These are phyloP conservation scores for Leuciscus idus DNA, from an alignment of 2,113 vertebrate species.

Conservation along the genomic window DNA sequence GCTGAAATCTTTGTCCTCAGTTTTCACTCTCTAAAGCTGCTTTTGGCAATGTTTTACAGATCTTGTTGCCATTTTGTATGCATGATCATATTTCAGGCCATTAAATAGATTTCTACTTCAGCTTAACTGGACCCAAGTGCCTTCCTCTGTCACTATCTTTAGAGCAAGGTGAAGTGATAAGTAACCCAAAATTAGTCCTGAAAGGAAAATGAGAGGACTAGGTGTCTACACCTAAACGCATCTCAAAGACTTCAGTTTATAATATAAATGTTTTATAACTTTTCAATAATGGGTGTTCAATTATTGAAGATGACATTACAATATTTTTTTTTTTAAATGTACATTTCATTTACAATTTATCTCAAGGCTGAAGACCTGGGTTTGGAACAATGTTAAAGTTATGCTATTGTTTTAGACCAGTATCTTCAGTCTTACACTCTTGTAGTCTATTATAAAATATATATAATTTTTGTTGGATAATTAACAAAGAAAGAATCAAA, in stretches of 20 bases:
- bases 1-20: not conserved
- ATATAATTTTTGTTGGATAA: no score
- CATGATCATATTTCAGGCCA: slow-evolving; percentile 24
- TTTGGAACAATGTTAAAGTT: no score
- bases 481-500: not conserved
- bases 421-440: not conserved
- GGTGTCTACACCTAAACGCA: not conserved
- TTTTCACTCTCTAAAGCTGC: not conserved
- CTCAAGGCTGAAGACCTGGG: not conserved
- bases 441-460: not conserved
- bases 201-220: not conserved
- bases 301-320: not conserved
- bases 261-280: not conserved
- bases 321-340: no score
- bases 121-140: slow-evolving; percentile 2
- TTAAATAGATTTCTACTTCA: slow-evolving; percentile 25
- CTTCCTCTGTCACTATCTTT: not conserved
- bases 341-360: no score
- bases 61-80: slow-evolving; percentile 3
- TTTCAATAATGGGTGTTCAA: not conserved
- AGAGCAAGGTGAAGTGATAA: slow-evolving; percentile 13
- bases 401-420: no score
- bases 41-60: slow-evolving; percentile 24
- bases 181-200: not conserved
- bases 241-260: not conserved